Conservation (phyloP, 2,113 vertebrate species). For the Cettia cetti region DNA sequence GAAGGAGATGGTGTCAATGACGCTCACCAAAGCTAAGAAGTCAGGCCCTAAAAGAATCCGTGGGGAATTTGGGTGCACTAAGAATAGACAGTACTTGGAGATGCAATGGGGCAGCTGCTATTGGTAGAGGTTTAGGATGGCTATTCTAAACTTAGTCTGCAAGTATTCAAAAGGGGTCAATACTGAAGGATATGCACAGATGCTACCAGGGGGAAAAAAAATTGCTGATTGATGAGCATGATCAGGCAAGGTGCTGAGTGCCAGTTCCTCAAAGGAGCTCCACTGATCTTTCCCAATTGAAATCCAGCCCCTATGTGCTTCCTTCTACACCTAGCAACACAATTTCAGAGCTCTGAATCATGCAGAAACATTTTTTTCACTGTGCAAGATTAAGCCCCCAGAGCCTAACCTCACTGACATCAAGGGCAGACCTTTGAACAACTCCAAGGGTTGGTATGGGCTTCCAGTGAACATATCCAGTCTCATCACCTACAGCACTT, state of each 20-base stretch:
- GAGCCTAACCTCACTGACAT: too few species aligned
- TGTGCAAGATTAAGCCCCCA: too few species aligned
- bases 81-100: conserved; percentile 26
- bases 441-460: too few species aligned
- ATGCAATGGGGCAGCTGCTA: conserved; percentile 29
- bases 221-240: neutral
- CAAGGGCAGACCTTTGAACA: too few species aligned
- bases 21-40: neutral
- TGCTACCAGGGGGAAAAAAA: neutral
- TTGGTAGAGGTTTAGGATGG: conserved; percentile 5
- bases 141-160: neutral
- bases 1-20: neutral
- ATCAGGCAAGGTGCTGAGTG: conserved; percentile 31
- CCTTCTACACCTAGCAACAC: neutral
- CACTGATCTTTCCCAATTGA: neutral
- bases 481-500: neutral
- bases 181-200: conserved; percentile 24
- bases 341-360: neutral
- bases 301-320: neutral
- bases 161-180: neutral
- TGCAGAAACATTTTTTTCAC: neutral
- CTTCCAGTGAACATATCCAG: neutral
- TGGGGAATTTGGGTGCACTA: conserved; percentile 12
- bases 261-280: conserved; percentile 28
- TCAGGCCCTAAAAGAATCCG: conserved; percentile 4